These are phyloP conservation scores for Dryobates pubescens DNA, from an alignment of 2,797 vertebrate species.

Conservation along the genomic window DNA sequence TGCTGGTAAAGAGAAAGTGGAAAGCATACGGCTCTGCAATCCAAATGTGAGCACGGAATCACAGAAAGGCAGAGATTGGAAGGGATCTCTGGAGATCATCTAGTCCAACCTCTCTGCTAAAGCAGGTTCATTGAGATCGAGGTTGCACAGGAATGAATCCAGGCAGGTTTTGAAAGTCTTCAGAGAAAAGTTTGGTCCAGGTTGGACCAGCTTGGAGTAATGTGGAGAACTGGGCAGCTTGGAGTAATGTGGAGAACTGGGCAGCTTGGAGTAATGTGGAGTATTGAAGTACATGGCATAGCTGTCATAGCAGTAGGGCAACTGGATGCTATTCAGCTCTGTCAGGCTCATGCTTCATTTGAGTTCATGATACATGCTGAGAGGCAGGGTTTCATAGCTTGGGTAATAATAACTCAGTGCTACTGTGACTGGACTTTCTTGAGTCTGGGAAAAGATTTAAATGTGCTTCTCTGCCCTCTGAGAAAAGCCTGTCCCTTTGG, in stretches of 20 bases:
- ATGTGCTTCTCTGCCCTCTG: background rate
- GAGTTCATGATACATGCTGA: fast-evolving
- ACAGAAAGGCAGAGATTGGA: too few relatives aligned
- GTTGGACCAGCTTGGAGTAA: too few relatives aligned
- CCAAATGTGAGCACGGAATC: background rate
- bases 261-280: background rate
- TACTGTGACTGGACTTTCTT: background rate
- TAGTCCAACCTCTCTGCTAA: too few relatives aligned
- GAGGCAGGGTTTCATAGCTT: background rate
- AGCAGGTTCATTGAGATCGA: too few relatives aligned
- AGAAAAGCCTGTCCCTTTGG: background rate
- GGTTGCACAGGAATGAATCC: too few relatives aligned
- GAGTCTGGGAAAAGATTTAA: background rate
- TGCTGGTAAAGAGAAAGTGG: background rate
- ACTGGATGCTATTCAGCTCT: fast-evolving
- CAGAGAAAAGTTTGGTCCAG: too few relatives aligned
- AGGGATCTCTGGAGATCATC: too few relatives aligned
- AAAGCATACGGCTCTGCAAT: background rate
- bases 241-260: too few relatives aligned
- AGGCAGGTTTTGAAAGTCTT: too few relatives aligned
- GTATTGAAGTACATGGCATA: fast-evolving
- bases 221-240: too few relatives aligned
- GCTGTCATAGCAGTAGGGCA: background rate
- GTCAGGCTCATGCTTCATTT: background rate
- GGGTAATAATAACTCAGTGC: background rate